Evolutionary conservation across 2,797 vertebrate genomes (phyloP), one percentile per base, ranked within the genome.

Genomic region (Pseudochirops corinnae): DNA sequence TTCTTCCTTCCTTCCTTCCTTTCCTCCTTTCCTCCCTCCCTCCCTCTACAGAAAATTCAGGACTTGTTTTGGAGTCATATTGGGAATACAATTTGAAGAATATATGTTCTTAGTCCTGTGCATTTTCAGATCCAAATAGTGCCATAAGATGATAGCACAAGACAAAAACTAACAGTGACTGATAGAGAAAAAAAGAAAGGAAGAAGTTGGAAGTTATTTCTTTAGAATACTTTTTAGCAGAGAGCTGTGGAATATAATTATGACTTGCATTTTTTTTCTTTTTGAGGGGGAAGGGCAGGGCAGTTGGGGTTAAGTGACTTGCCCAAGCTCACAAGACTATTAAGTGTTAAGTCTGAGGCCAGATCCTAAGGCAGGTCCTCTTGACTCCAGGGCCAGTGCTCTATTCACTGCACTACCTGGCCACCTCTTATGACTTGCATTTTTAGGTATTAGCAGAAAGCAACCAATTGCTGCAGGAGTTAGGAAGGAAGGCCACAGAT

Each of bases 11-110:
- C 16, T 3, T 56, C 3, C 16, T 3, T 56, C 5, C 56, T 18
- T 56, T 56, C 56, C 21, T 56, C 3, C 56, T 4, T 21, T 6
- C 56, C 56, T 53, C 10, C 53, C 53, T 53, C 10, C 53, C 53
- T 46, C 46, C 46, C 46, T 90, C 16, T 96, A 9, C 93, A 46
- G 92, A 55, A 94, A 95, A 87, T 94, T 95, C 39, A 91, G 6
- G 56, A n/a, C 82, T 95, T 92, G 62, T 14, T 26, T 50, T 10
- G 39, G 39, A 39, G 39, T 52, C 90, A 56, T 60, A 93, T 82
- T 95, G 67, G 56, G 92, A 96, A 91, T 93, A 67, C 50, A 21
- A 96, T 94, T 52, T 18, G 10, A 33, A 58, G 0, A 74, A 0
- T 82, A 31, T 91, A 94, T 29, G 39, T 93, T 93, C 52, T 93